These are phyloP conservation scores for Bubo blakistoni DNA, from an alignment of 2,113 vertebrate genomes.

Conservation along the genomic window DNA sequence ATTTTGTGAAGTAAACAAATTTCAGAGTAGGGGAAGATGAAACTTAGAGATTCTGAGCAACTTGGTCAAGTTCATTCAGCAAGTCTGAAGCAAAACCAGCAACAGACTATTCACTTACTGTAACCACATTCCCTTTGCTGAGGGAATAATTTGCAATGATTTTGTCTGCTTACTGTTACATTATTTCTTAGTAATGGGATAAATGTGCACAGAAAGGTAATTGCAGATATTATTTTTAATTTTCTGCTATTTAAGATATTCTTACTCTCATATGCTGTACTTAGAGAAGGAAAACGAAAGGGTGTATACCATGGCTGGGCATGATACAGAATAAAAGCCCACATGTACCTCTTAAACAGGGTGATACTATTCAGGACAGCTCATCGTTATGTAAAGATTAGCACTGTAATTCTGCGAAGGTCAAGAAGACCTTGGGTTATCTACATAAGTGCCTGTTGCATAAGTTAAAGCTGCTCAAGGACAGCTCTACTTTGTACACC, in stretches of 20 bases:
- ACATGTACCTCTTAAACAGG: neutral
- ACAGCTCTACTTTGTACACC: slow-evolving; percentile 44
- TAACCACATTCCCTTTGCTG: neutral
- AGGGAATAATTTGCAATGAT: neutral
- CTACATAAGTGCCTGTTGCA: slow-evolving; percentile 58
- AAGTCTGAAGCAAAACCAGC: neutral
- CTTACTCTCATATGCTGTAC: neutral
- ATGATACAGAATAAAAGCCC: neutral
- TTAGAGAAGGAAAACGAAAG: neutral
- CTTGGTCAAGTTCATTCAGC: neutral
- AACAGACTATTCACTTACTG: neutral
- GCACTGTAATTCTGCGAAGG: slow-evolving; percentile 49
- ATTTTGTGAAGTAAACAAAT: neutral
- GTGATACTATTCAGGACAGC: slow-evolving; percentile 40
- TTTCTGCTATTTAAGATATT: neutral
- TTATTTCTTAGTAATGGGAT: neutral
- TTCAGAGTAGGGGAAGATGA: neutral
- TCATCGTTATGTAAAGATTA: slow-evolving; percentile 57
- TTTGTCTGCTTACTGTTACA: neutral
- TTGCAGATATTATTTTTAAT: neutral
- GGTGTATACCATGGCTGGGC: neutral
- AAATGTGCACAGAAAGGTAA: neutral
- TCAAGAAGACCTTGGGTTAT: slow-evolving; percentile 32
- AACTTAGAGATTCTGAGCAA: neutral
- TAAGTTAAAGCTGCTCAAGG: slow-evolving; percentile 64